A percentile compares a stretch with the other conserved stretches of the same genome.
Conservation (phyloP, 2,113 vertebrate genomes). For the Hystrix brachyura region DNA sequence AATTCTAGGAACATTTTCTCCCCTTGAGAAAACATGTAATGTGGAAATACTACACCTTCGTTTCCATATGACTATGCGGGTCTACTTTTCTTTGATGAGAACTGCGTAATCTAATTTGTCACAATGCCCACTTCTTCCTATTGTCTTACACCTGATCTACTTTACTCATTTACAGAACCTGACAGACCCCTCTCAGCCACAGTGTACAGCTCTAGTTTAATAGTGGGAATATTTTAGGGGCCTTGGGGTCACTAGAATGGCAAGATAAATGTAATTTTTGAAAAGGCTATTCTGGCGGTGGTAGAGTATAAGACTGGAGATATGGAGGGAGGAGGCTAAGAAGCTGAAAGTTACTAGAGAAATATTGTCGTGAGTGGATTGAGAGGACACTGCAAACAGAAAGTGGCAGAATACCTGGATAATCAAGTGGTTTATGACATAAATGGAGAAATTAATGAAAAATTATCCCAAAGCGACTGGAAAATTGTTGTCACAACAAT, state of each 20-base stretch:
- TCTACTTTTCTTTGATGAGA: not conserved
- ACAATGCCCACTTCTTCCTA: not conserved
- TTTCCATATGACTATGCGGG: not conserved
- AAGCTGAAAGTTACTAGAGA: not conserved
- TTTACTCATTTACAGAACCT: not conserved
- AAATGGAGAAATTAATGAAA: conserved; percentile 32
- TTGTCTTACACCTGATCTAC: not conserved
- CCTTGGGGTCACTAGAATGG: not conserved
- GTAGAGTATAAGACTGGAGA: not conserved
- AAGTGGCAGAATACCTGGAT: not conserved
- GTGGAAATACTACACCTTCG: not conserved
- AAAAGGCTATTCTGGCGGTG: not conserved
- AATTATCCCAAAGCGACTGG: not conserved
- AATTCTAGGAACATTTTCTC: not conserved
- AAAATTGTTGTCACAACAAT: not conserved
- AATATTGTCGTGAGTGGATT: not conserved
- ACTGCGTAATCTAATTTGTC: not conserved
- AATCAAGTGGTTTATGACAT: not conserved
- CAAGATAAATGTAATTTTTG: not conserved
- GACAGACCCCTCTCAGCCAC: not conserved
- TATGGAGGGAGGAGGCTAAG: not conserved
- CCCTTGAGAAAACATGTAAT: not conserved
- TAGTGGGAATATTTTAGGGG: not conserved
- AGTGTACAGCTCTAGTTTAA: not conserved
- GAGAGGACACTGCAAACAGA: not conserved